phyloP scores from a whole-genome alignment of 2,113 vertebrate species.

The Patagioenas fasciata region DNA sequence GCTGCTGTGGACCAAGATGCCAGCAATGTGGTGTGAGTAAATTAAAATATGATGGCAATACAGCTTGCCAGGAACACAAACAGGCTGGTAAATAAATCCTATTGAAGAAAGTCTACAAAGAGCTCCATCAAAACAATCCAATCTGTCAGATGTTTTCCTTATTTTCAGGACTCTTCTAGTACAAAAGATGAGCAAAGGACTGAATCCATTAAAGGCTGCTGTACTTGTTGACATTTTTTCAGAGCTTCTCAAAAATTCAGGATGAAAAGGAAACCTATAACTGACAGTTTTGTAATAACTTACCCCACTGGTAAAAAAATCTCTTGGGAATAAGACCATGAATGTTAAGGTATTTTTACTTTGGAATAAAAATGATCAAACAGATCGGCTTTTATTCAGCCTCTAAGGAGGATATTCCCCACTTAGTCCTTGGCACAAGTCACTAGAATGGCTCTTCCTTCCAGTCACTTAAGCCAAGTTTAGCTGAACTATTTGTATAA shows the following conservation, averaged over 20 bases:
- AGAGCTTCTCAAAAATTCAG: not conserved
- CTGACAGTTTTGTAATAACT: not conserved
- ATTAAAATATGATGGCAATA: not conserved
- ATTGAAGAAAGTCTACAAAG: not conserved
- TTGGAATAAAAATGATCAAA: not conserved
- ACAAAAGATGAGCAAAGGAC: not conserved
- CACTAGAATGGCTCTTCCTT: not conserved
- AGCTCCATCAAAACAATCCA: not conserved
- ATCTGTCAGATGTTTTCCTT: not conserved
- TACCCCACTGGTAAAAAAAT: not conserved
- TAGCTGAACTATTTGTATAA: not conserved
- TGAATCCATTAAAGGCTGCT: not conserved
- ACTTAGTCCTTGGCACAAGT: not conserved
- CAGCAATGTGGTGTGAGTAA: not conserved
- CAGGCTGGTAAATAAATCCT: not conserved
- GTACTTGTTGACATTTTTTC: not conserved
- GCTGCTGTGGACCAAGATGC: not conserved
- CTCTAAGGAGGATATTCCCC: not conserved
- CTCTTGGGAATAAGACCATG: not conserved
- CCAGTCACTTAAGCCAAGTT: not conserved
- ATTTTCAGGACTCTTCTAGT: not conserved
- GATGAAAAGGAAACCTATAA: not conserved
- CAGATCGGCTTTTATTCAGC: not conserved
- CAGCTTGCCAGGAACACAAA: not conserved
- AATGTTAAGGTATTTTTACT: not conserved